These are phyloP conservation scores for Erethizon dorsatum DNA, from an alignment of 2,797 vertebrate genomes.

Conservation along the genomic window DNA sequence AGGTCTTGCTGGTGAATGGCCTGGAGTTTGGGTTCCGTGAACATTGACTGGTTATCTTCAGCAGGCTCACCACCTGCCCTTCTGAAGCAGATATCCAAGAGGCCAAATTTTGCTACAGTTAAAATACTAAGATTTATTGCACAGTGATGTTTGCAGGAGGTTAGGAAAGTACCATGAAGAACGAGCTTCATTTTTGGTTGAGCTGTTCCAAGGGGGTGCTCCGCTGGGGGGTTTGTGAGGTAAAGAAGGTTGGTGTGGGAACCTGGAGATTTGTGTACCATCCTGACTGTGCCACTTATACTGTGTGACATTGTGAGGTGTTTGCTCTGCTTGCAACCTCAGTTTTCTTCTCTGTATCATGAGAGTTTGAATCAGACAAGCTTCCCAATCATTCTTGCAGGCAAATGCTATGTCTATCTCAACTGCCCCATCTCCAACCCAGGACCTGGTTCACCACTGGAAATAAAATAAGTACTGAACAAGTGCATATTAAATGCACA, in stretches of 20 bases:
- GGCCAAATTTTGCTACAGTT: slow-evolving; percentile 46
- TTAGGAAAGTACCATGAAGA: not conserved
- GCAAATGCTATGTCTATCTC: not conserved
- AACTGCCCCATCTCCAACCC: not conserved
- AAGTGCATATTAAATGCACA: slow-evolving; percentile 6
- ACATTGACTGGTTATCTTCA: slow-evolving; percentile 43
- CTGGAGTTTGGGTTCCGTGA: slow-evolving; percentile 73
- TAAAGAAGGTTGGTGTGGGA: not conserved
- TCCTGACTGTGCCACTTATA: not conserved
- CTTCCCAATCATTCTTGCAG: not conserved
- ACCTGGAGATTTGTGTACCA: not conserved
- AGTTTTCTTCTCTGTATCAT: slow-evolving; percentile 19
- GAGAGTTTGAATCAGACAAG: not conserved
- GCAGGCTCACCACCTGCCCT: not conserved
- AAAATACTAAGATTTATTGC: not conserved
- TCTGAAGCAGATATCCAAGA: slow-evolving; percentile 68
- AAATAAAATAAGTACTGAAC: not conserved
- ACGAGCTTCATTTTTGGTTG: slow-evolving; percentile 43
- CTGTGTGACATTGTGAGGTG: not conserved
- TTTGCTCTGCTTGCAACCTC: not conserved
- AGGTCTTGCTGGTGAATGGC: slow-evolving; percentile 71
- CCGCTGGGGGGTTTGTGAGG: not conserved
- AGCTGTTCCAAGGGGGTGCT: not conserved
- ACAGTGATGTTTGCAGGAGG: not conserved
- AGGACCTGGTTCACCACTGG: not conserved